Conservation (phyloP, 2,888 invertebrate genomes). For the Euspilapteryx auroguttella region DNA sequence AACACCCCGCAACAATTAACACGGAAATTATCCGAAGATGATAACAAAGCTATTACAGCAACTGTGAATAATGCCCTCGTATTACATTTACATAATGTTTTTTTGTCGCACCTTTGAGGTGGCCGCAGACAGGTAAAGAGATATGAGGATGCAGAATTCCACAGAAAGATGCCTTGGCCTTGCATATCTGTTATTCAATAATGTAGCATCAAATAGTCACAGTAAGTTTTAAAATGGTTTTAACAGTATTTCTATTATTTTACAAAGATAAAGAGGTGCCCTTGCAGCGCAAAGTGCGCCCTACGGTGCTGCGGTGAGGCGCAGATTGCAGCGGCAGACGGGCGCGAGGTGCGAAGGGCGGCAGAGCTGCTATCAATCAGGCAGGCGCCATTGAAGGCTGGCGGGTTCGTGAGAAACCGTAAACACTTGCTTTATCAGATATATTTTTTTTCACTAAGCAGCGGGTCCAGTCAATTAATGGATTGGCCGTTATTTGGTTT, state of each 20-base stretch:
- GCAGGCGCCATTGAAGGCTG: constrained; percentile 59
- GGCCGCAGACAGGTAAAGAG: constrained; percentile 54
- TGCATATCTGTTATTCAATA: constrained; percentile 8
- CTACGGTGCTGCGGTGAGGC: no score
- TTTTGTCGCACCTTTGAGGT: constrained; percentile 51
- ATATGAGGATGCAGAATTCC: constrained; percentile 59
- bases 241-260: neutral
- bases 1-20: no score
- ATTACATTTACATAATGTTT: constrained; percentile 57
- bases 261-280: neutral
- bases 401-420: constrained; percentile 56
- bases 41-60: constrained; percentile 56
- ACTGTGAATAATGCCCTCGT: constrained; percentile 49
- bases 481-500: constrained; percentile 54
- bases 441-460: constrained; percentile 46
- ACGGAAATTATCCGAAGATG: constrained; percentile 43
- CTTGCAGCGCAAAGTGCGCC: neutral
- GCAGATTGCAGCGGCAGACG: no score
- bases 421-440: constrained; percentile 58
- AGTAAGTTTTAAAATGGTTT: constrained; percentile 14
- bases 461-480: constrained; percentile 58
- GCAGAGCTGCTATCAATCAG: constrained; percentile 54
- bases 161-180: constrained; percentile 9
- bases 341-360: constrained; percentile 34
- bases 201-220: constrained; percentile 9